Base-by-base conservation (phyloP, 1,140 invertebrate species). In the Acromyrmex heyeri region DNA sequence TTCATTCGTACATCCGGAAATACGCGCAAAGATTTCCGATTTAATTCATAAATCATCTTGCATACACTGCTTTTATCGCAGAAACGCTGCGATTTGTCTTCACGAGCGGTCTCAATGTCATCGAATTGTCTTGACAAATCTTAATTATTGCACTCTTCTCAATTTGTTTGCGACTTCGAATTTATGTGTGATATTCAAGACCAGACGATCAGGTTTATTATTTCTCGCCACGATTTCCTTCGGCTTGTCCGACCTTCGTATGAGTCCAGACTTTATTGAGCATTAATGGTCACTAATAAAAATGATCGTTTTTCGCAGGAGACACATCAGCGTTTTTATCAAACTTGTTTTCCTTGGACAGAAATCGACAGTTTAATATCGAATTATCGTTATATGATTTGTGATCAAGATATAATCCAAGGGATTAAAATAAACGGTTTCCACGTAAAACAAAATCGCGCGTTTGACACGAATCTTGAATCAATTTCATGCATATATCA, bases 351-450 rank as follows among this genome's bases (percentile, higher is more conserved):
- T 89, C 38, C 27, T 70, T 62, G 3, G 6, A 50, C 21, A 30
- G 75, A 75, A 81, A 14, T 72, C 53, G 5, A 55, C 62, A n/a
- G 21, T 86, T 73, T 77, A 69, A 88, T 88, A 55, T 34, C 24
- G 10, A 4, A 21, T 27, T 48, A 27, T 83, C 57, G 65, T 62
- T 72, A 69, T 50, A 44, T 57, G 72, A 62, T 55, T 73, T 34
- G 44, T 70, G 78, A 59, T n/a, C 27, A 30, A 30, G 27, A 30
- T 30, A 30, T 30, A 30, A 30, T 30, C 27, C 18, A n/a, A 55
- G 72, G 27, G 48, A 88, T 86, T 57, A 89, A 89, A 90, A 90
- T 89, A 90, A 89, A 86, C 12, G 18, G 18, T 57, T 53, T 27
- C 30, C 24, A 38, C 70, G 14, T 67, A 76, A 86, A 53, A 61